Percentiles rank a stretch among this genome's conserved stretches.
phyloP scores from a whole-genome alignment of 2,113 vertebrate genomes.

The Sardina pilchardus region DNA sequence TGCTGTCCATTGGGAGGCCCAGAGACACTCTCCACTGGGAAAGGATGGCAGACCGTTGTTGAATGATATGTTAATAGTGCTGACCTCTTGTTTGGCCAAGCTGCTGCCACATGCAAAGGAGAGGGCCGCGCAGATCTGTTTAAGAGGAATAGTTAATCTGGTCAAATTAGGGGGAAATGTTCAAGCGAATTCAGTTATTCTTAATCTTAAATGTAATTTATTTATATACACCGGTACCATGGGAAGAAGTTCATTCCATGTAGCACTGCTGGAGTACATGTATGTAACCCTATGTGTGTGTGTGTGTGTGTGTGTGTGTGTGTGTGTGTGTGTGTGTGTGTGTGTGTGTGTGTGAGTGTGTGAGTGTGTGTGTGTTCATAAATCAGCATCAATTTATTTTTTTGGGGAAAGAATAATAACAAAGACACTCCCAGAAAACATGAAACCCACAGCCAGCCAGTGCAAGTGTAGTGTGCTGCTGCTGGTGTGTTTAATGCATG shows the following conservation, averaged over 20 bases:
- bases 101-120: conserved; percentile 60
- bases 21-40: conserved; percentile 71
- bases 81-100: conserved; percentile 69
- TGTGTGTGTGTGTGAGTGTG: too few relatives aligned
- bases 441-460: conserved; percentile 45
- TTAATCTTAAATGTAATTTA: background rate
- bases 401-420: conserved; percentile 26
- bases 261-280: background rate
- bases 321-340: background rate
- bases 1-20: conserved; percentile 63
- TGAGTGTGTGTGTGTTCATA: background rate
- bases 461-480: conserved; percentile 47
- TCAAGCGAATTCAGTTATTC: background rate
- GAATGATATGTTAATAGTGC: conserved; percentile 76
- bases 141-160: background rate
- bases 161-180: background rate
- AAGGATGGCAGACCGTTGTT: conserved; percentile 66
- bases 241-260: background rate
- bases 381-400: conserved; percentile 32
- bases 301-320: background rate
- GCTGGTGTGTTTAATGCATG: conserved; percentile 64
- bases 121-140: conserved; percentile 57
- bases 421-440: conserved; percentile 11
- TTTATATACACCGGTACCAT: background rate
- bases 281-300: too few relatives aligned